These are phyloP conservation scores for Erythrolamprus reginae DNA, from an alignment of 2,113 vertebrate species.

Conservation along the genomic window DNA sequence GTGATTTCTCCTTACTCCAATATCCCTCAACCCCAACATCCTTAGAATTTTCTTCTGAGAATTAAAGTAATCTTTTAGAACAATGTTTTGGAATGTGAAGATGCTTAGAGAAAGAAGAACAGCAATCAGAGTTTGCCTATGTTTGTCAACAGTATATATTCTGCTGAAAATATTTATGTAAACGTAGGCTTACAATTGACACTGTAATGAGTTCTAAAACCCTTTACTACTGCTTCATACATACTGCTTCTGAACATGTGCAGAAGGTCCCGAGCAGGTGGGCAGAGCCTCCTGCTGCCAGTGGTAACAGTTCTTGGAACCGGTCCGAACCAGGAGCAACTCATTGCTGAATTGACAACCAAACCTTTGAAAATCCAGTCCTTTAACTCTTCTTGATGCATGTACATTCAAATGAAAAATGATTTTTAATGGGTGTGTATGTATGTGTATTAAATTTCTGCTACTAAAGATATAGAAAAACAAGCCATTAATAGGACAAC, in stretches of 20 bases:
- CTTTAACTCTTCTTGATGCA: background rate
- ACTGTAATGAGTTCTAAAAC: background rate
- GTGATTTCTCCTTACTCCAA: background rate
- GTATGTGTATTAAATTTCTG: background rate
- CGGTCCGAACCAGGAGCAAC: no score
- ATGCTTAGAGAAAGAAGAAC: background rate
- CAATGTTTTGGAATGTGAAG: background rate
- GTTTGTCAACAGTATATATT: background rate
- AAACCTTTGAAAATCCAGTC: background rate
- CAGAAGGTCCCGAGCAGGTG: no score
- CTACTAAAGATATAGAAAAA: background rate
- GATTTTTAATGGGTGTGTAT: background rate
- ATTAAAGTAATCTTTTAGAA: background rate
- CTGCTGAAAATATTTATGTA: background rate
- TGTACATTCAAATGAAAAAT: background rate
- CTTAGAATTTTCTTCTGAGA: background rate
- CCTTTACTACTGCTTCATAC: no score
- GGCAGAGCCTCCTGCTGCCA: no score
- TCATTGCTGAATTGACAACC: background rate
- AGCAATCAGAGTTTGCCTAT: background rate
- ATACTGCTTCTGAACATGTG: no score
- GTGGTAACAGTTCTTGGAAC: no score
- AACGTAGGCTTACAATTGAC: background rate
- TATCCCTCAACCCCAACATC: background rate
- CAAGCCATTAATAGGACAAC: background rate